A percentile compares a stretch with the other conserved stretches of the same genome.
Conservation (phyloP, 2,888 invertebrate species). For the Caenorhabditis wallacei region DNA sequence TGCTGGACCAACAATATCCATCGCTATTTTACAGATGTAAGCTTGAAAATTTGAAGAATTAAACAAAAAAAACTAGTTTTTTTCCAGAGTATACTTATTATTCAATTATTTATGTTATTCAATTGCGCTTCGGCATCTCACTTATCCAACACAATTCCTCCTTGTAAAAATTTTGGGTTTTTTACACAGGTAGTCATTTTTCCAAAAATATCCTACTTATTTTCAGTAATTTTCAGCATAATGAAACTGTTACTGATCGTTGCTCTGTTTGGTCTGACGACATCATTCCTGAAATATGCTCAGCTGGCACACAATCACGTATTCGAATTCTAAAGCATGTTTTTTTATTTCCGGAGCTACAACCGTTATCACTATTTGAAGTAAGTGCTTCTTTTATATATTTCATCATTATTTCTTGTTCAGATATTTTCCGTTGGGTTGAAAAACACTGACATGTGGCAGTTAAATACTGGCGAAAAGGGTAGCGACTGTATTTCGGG, state of each 20-base stretch:
- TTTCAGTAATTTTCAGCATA: conserved; percentile 28
- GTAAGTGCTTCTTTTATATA: conserved; percentile 32
- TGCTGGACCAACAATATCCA: conserved; percentile 23
- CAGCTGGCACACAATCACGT: conserved; percentile 60
- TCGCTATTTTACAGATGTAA: conserved; percentile 25
- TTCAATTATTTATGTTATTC: conserved; percentile 44
- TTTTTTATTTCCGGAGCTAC: conserved; percentile 67
- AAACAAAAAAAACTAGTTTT: conserved; percentile 13
- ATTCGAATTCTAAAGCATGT: conserved; percentile 60
- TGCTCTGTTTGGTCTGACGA: conserved; percentile 59
- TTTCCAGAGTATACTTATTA: conserved; percentile 38
- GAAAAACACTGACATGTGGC: conserved; percentile 29
- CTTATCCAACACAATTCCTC: conserved; percentile 11
- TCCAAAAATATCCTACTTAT: background rate
- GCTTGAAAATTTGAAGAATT: background rate
- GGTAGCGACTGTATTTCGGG: conserved; percentile 69
- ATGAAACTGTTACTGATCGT: conserved; percentile 27
- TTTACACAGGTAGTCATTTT: conserved; percentile 21
- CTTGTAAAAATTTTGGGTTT: conserved; percentile 46
- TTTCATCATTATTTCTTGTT: background rate
- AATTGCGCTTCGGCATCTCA: conserved; percentile 32
- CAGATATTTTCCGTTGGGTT: conserved; percentile 57
- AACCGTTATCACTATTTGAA: conserved; percentile 71
- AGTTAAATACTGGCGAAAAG: conserved; percentile 47
- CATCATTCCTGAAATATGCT: conserved; percentile 64